These are phyloP conservation scores for Blastomussa wellsi DNA, from an alignment of 92 coral and sea anemone species.

Conservation along the genomic window DNA sequence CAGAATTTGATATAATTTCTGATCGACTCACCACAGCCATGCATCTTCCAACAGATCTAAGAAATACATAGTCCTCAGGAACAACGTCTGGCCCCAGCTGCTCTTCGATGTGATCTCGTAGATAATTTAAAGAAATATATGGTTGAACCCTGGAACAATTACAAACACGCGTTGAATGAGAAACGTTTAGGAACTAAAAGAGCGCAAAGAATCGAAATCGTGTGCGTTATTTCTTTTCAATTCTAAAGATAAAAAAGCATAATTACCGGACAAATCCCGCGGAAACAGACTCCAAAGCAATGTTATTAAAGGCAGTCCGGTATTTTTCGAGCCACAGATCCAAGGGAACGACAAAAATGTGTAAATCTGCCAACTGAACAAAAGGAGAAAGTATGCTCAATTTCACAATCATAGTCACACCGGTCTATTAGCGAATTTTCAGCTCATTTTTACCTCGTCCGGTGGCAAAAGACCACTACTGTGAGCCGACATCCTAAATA, in stretches of 20 bases:
- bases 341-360: conserved; percentile 96
- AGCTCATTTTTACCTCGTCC: conserved; percentile 46
- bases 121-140: conserved; percentile 55
- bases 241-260: neutral
- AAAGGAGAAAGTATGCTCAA: conserved; percentile 18
- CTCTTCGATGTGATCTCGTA: conserved; percentile 88
- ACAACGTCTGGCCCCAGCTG: conserved; percentile 87
- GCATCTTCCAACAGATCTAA: conserved; percentile 97
- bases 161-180: neutral
- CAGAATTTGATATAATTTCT: neutral
- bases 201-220: neutral
- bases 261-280: conserved; percentile 98
- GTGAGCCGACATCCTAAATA: conserved; percentile 42
- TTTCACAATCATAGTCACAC: neutral
- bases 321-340: conserved; percentile 97
- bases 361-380: conserved; percentile 93
- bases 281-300: conserved; percentile 95
- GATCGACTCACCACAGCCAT: conserved; percentile 90
- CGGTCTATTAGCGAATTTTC: neutral
- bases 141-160: conserved; percentile 80
- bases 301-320: conserved; percentile 95
- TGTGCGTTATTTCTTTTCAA: neutral
- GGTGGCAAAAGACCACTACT: conserved; percentile 44
- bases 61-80: conserved; percentile 91
- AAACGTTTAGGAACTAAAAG: neutral